These are phyloP conservation scores for Dromaius novaehollandiae DNA, from an alignment of 2,113 vertebrate genomes.

Conservation along the genomic window DNA sequence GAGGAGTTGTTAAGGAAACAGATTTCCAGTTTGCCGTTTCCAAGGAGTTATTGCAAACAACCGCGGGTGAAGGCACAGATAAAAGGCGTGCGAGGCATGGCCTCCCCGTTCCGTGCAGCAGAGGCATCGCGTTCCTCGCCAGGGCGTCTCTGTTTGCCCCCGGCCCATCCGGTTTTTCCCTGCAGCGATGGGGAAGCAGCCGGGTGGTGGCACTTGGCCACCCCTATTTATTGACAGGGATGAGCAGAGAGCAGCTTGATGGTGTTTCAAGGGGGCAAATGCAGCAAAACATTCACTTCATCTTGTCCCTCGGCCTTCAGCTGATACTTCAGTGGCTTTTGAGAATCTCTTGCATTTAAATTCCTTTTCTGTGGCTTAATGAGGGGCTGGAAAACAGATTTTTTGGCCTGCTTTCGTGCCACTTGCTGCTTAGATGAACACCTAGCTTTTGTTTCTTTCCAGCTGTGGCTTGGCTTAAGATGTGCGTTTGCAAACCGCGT, in stretches of 20 bases:
- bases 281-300: background rate
- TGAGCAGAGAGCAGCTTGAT: background rate
- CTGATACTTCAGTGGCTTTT: background rate
- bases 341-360: background rate
- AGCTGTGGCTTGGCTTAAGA: background rate
- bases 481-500: background rate
- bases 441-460: background rate
- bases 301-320: background rate
- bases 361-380: background rate
- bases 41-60: constrained; percentile 1
- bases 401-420: background rate
- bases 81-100: background rate
- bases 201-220: background rate
- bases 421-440: background rate
- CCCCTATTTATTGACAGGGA: background rate
- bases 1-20: constrained; percentile 42
- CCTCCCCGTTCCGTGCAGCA: background rate
- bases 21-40: background rate
- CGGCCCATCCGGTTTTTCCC: background rate
- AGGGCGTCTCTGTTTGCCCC: background rate
- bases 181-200: background rate
- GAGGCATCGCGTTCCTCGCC: accelerated
- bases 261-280: background rate
- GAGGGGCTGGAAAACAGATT: background rate
- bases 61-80: background rate